Evolutionary conservation across 2,888 invertebrate species (phyloP), one percentile per base, ranked within the genome.

Genomic region (Pyralis farinalis): DNA sequence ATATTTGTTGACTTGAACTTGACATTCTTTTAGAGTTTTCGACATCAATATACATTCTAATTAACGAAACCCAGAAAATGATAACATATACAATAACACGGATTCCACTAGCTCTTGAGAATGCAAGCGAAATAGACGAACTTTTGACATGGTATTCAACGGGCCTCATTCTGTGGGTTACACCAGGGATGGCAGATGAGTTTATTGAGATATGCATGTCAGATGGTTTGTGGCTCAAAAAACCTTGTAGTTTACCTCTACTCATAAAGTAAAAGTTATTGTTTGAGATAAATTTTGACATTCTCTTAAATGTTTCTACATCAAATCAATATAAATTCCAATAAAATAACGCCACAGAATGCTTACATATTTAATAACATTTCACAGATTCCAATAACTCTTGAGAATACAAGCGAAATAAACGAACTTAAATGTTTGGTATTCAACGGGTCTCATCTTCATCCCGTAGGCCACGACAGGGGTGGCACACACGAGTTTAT

Each of bases 101-200:
- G 42, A 50, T 45, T 39, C 45, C 37, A n/a, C n/a, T n/a, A n/a
- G 30, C 30, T 37, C 22, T 21, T 21, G 29, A 37, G 30, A 12
- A 20, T 46, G 47, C 49, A 43, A 51, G 52, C 44, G 44, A 47
- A 48, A 48, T 58, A 61, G 58, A 63, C 49, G 49, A 63, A 16
- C 2, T 16, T 16, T 16, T 3, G 67, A 43, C 58, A 62, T 56
- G 60, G 63, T 54, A 68, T 70, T 62, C 62, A 53, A 63, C 58
- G 53, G 51, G 49, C 56, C 51, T 37, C 11, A 34, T 36, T 37
- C 35, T 7, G 7, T 7, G 7, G 25, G n/a, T 7, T 7, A 25
- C 7, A 7, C 1, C 7, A 25, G 25, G 25, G 25, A n/a, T 25
- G 25, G 1, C 25, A n/a, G 5, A 25, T 3, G 16, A 16, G 2